Evolutionary conservation across 2,113 vertebrate genomes (phyloP).

Genomic region (Mystacornis crossleyi): DNA sequence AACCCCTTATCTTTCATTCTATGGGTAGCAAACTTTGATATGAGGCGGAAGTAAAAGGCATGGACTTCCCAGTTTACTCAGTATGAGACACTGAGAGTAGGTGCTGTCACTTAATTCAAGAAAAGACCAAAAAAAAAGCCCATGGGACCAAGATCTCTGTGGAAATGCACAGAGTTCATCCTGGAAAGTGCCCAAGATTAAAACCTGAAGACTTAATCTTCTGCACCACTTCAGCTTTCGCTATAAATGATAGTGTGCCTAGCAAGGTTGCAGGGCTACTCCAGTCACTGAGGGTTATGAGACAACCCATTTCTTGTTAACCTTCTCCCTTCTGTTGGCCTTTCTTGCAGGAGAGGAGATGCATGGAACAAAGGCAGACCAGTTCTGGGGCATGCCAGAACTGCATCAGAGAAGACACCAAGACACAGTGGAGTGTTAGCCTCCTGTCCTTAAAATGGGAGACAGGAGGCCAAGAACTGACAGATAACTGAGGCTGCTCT

Average conservation of each 20-base stretch:
- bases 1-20: not conserved
- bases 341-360: not conserved
- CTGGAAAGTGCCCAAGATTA: not conserved
- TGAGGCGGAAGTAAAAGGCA: constrained; percentile 11
- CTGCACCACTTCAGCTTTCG: not conserved
- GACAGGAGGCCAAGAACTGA: not conserved
- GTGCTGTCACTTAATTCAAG: not conserved
- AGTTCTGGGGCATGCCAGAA: not conserved
- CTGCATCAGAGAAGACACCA: not conserved
- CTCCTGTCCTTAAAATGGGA: not conserved
- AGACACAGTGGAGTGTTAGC: not conserved
- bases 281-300: not conserved
- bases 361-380: not conserved
- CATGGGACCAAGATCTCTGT: not conserved
- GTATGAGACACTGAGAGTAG: not conserved
- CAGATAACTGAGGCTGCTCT: not conserved
- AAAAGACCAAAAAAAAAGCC: not conserved
- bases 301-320: not conserved
- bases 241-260: not conserved
- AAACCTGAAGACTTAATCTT: not conserved
- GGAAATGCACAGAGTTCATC: not conserved
- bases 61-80: not conserved
- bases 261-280: not conserved
- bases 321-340: not conserved
- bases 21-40: constrained; percentile 13